Conservation (phyloP, 2,888 invertebrate genomes). For the Pheosia tremula region DNA sequence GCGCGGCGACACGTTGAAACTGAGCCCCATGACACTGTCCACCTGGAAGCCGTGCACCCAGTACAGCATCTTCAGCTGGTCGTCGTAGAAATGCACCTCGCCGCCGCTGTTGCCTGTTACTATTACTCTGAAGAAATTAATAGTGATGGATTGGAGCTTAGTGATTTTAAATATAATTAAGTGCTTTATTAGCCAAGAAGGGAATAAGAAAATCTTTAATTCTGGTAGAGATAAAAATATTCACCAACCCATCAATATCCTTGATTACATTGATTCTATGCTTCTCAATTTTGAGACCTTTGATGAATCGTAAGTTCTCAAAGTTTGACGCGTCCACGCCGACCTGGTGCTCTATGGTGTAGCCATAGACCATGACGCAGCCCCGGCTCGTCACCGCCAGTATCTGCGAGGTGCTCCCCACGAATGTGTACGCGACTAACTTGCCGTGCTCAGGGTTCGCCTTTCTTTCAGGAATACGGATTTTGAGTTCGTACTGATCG, state of each 20-base stretch:
- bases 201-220: too few relatives aligned
- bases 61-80: constrained; percentile 82
- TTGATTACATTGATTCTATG: constrained; percentile 75
- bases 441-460: constrained; percentile 62
- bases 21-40: constrained; percentile 75
- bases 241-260: constrained; percentile 77
- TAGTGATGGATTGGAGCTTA: too few relatives aligned
- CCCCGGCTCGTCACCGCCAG: constrained; percentile 80
- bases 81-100: constrained; percentile 85
- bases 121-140: constrained; percentile 64
- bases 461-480: constrained; percentile 51
- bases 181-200: too few relatives aligned
- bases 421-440: constrained; percentile 80
- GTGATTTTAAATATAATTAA: too few relatives aligned
- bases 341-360: constrained; percentile 68
- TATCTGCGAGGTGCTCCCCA: constrained; percentile 73
- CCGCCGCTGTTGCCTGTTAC: constrained; percentile 83
- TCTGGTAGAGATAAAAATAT: background rate
- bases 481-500: constrained; percentile 60
- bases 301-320: constrained; percentile 72
- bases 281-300: constrained; percentile 74
- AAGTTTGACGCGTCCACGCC: constrained; percentile 51
- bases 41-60: constrained; percentile 80
- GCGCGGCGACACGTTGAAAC: constrained; percentile 76
- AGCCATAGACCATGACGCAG: constrained; percentile 77